These are phyloP conservation scores for Palythoa caribaeorum DNA, from an alignment of 92 coral and sea anemone genomes.

Conservation along the genomic window DNA sequence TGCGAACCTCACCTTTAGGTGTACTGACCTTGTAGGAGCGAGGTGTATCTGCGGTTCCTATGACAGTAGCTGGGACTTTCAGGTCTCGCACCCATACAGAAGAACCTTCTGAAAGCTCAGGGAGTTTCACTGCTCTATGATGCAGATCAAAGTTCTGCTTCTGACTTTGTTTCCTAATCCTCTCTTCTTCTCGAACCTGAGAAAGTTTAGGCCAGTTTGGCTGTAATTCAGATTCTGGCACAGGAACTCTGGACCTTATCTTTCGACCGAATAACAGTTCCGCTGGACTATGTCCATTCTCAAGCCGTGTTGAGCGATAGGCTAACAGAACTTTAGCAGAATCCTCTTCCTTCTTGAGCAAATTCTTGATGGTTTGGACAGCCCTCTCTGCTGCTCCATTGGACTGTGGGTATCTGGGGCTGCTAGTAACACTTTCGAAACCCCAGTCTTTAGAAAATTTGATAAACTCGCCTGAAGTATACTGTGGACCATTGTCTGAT, in stretches of 20 bases:
- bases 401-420: constrained; percentile 42
- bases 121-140: constrained; percentile 15
- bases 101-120: constrained; percentile 11
- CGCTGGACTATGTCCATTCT: constrained; percentile 21
- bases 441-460: constrained; percentile 34
- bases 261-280: constrained; percentile 24
- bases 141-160: constrained; percentile 15
- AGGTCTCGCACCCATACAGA: constrained; percentile 33
- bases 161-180: constrained; percentile 15
- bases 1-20: constrained; percentile 23
- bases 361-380: constrained; percentile 38
- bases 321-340: constrained; percentile 16
- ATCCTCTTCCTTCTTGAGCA: constrained; percentile 38
- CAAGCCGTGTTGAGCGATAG: constrained; percentile 17
- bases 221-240: constrained; percentile 22
- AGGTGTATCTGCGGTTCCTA: constrained; percentile 17
- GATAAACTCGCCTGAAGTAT: constrained; percentile 15
- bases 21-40: constrained; percentile 23
- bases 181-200: constrained; percentile 16
- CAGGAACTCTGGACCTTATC: constrained; percentile 33
- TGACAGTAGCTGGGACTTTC: constrained; percentile 28
- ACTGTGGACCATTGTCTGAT: constrained; percentile 50
- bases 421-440: constrained; percentile 21
- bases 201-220: constrained; percentile 14
- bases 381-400: constrained; percentile 46